These are phyloP conservation scores for Calliphora vicina DNA, from an alignment of 1,140 invertebrate genomes.

Conservation along the genomic window DNA sequence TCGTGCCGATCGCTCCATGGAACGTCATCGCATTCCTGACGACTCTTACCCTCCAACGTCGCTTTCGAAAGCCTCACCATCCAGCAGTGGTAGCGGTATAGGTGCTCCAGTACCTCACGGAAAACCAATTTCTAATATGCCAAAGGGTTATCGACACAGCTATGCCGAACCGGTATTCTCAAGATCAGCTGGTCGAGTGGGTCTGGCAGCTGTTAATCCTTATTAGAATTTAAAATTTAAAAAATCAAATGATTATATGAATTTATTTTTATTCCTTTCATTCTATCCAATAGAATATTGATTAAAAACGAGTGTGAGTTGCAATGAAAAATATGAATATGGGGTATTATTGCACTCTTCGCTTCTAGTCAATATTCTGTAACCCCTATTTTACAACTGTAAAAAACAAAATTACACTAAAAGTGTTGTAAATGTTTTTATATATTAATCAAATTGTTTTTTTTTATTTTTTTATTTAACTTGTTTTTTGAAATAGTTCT, in stretches of 20 bases:
- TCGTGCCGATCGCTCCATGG: background rate
- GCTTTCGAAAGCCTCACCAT: constrained; percentile 46
- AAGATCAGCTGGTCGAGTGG: constrained; percentile 57
- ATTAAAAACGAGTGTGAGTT: too few species aligned
- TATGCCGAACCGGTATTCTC: constrained; percentile 65
- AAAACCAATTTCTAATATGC: constrained; percentile 51
- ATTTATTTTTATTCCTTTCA: background rate
- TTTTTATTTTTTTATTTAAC: background rate
- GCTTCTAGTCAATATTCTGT: too few species aligned
- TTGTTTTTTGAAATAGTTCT: background rate
- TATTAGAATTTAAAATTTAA: constrained; percentile 41
- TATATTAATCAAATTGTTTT: constrained; percentile 6
- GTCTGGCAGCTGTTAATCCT: constrained; percentile 61
- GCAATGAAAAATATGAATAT: background rate
- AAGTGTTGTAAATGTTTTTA: constrained; percentile 31
- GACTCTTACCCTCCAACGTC: background rate
- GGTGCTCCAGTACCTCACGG: constrained; percentile 32
- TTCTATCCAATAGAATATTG: background rate
- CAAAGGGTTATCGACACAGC: constrained; percentile 66
- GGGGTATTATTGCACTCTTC: background rate
- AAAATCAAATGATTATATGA: background rate
- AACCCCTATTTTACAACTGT: background rate
- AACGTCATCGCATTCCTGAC: constrained; percentile 28
- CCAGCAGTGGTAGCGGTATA: constrained; percentile 32
- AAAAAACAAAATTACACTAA: constrained; percentile 13